These are phyloP conservation scores for Melanostoma scalare DNA, from an alignment of 2,888 invertebrate species.

Conservation along the genomic window DNA sequence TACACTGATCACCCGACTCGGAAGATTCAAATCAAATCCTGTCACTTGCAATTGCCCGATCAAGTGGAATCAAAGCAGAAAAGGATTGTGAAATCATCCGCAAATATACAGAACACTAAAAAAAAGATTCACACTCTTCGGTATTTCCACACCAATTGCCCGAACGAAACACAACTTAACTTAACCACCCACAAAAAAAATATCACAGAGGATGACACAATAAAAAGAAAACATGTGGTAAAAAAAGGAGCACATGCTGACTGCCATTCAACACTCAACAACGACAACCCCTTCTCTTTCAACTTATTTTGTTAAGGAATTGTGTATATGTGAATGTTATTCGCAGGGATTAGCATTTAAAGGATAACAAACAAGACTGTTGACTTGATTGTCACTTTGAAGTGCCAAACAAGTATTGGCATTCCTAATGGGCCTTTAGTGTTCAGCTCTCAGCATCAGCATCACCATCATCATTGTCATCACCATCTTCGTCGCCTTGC, in stretches of 20 bases:
- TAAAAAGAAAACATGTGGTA: slow-evolving; percentile 64
- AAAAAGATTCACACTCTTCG: slow-evolving; percentile 49
- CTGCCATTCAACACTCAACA: slow-evolving; percentile 26
- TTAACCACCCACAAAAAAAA: slow-evolving; percentile 24
- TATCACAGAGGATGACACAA: background rate
- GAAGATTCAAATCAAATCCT: slow-evolving; percentile 43
- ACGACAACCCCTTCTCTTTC: background rate
- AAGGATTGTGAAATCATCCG: slow-evolving; percentile 50
- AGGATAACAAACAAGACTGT: slow-evolving; percentile 53
- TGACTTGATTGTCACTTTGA: slow-evolving; percentile 72
- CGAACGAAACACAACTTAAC: slow-evolving; percentile 21
- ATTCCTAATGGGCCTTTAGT: slow-evolving; percentile 70
- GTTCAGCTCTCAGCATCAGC: slow-evolving; percentile 66
- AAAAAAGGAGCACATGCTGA: slow-evolving; percentile 42
- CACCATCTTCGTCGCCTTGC: slow-evolving; percentile 38
- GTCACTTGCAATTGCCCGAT: slow-evolving; percentile 65
- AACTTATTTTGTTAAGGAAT: background rate
- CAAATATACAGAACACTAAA: slow-evolving; percentile 10
- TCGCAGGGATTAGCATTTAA: slow-evolving; percentile 60
- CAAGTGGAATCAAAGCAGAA: slow-evolving; percentile 64
- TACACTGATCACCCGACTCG: slow-evolving; percentile 36
- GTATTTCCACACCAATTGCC: slow-evolving; percentile 46
- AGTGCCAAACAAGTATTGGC: slow-evolving; percentile 71
- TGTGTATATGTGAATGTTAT: slow-evolving; percentile 15
- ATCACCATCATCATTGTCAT: slow-evolving; percentile 24